These are phyloP conservation scores for Macrotis lagotis DNA, from an alignment of 2,113 vertebrate genomes.

Conservation along the genomic window DNA sequence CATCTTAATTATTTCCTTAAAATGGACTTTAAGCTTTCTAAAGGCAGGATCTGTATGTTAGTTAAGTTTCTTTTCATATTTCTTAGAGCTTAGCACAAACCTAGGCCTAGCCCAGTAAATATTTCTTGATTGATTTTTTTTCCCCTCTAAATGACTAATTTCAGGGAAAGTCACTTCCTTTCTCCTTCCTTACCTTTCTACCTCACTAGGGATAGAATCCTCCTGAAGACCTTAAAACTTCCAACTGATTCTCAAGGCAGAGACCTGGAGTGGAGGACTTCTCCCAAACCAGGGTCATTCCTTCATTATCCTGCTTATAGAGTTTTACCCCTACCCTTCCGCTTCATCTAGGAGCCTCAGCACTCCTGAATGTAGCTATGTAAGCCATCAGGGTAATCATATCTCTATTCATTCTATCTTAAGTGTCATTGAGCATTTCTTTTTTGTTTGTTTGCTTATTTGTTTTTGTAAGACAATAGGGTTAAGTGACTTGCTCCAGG, in stretches of 20 bases:
- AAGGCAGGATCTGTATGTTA: neutral
- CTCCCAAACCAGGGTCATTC: neutral
- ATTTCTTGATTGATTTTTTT: neutral
- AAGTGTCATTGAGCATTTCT: neutral
- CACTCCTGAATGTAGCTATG: neutral
- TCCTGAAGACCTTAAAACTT: neutral
- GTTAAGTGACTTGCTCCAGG: too few relatives aligned
- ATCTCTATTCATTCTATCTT: neutral
- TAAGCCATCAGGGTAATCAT: neutral
- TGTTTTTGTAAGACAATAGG: too few relatives aligned
- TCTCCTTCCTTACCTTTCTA: neutral
- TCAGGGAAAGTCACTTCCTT: neutral
- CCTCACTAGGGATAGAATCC: neutral
- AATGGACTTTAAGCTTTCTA: neutral
- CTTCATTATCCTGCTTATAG: neutral
- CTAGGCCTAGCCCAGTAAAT: neutral
- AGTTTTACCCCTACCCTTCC: neutral
- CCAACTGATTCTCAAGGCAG: neutral
- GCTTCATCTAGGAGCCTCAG: neutral
- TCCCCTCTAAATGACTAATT: neutral
- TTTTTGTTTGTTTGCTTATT: too few relatives aligned
- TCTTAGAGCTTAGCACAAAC: too few relatives aligned
- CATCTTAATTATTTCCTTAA: neutral
- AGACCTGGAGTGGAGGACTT: neutral
- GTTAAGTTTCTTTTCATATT: too few relatives aligned